Evolutionary conservation across 2,888 invertebrate genomes (phyloP).

Genomic region (Diarsia rubi): DNA sequence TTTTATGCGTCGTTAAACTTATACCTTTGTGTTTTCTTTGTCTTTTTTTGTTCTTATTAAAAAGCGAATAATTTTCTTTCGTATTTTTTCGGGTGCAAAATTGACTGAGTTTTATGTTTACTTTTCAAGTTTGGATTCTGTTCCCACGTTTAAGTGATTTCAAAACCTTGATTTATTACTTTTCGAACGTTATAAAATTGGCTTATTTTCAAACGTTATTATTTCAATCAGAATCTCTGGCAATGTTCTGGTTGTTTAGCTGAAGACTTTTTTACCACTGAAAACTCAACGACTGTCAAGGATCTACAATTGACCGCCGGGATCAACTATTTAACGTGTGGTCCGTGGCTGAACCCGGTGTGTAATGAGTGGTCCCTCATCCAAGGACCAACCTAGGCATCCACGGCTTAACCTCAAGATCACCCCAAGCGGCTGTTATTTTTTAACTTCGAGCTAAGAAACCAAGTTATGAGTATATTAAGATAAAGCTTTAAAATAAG

Average conservation of each 20-base stretch:
- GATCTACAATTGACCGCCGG: no score
- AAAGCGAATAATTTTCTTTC: slow-evolving; percentile 57
- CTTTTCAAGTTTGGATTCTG: slow-evolving; percentile 28
- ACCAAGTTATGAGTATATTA: not conserved
- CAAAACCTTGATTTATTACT: not conserved
- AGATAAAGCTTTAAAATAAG: slow-evolving; percentile 28
- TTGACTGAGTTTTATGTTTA: slow-evolving; percentile 32
- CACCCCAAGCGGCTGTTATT: no score
- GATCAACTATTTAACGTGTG: no score
- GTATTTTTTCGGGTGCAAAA: slow-evolving; percentile 50
- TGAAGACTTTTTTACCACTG: no score
- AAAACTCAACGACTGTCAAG: no score
- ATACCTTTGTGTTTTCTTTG: slow-evolving; percentile 61
- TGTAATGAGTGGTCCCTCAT: no score
- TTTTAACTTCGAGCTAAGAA: no score
- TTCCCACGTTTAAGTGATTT: not conserved
- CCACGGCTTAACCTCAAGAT: no score
- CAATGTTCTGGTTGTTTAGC: no score
- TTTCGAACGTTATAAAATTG: not conserved
- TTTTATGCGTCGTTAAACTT: slow-evolving; percentile 80
- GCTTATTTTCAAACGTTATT: not conserved
- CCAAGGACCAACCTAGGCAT: no score
- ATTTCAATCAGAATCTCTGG: not conserved
- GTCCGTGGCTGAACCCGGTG: no score
- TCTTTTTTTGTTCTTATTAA: slow-evolving; percentile 59